These are phyloP conservation scores for Chrysotoxum bicinctum DNA, from an alignment of 2,888 invertebrate genomes.

Conservation along the genomic window DNA sequence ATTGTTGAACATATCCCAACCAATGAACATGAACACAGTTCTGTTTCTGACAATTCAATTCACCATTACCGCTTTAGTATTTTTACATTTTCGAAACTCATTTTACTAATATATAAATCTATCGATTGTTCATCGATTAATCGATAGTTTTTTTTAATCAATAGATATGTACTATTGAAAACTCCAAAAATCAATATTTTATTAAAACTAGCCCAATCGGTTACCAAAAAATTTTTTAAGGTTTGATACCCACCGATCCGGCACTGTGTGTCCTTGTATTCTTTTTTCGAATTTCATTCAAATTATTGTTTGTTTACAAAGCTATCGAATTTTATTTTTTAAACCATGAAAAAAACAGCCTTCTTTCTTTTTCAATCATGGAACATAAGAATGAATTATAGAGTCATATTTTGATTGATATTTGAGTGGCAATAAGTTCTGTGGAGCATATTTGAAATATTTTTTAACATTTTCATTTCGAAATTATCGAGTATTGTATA, in stretches of 20 bases:
- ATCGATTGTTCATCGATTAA: no score
- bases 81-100: no score
- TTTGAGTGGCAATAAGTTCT: constrained; percentile 51
- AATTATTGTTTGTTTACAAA: constrained; percentile 43
- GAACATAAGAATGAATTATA: constrained; percentile 40
- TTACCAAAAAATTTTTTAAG: no score
- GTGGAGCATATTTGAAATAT: neutral
- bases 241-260: neutral
- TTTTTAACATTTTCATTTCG: constrained; percentile 4
- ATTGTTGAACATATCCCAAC: no score
- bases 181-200: no score
- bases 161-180: no score
- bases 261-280: neutral
- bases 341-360: neutral
- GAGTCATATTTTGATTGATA: constrained; percentile 54
- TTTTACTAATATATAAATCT: no score
- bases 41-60: no score
- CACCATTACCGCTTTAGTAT: no score
- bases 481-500: constrained; percentile 26
- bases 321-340: constrained; percentile 9
- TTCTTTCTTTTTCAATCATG: constrained; percentile 1
- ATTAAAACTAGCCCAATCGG: no score
- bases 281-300: constrained; percentile 10
- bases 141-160: no score
- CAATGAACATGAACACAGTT: no score